These are phyloP conservation scores for Pristis pectinata DNA, from an alignment of 2,797 vertebrate species.

Conservation along the genomic window DNA sequence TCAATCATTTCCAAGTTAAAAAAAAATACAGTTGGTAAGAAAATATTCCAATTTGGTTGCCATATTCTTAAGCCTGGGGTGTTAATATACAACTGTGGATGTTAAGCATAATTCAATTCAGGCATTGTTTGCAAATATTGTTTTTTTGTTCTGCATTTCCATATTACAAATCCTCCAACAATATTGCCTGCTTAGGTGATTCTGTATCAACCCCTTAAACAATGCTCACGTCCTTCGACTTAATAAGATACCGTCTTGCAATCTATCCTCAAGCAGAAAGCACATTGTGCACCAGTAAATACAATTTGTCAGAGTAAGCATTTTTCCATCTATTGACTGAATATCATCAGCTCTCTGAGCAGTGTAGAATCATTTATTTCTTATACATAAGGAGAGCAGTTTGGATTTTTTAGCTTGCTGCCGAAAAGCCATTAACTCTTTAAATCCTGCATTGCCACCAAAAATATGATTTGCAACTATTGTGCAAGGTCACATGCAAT, in stretches of 20 bases:
- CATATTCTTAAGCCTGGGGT: constrained; percentile 20
- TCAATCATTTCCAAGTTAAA: constrained; percentile 33
- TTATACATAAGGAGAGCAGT: not conserved
- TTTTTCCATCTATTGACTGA: constrained; percentile 9
- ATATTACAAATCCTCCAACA: not conserved
- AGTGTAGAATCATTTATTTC: not conserved
- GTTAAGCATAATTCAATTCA: constrained; percentile 13
- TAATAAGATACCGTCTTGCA: not conserved
- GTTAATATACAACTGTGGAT: constrained; percentile 22
- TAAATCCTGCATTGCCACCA: not conserved
- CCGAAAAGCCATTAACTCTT: constrained; percentile 18
- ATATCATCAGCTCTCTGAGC: not conserved
- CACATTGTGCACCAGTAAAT: constrained; percentile 17
- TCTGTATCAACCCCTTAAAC: not conserved
- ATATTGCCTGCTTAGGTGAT: constrained; percentile 2
- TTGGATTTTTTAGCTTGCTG: not conserved
- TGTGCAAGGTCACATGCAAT: not conserved
- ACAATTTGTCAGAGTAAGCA: constrained; percentile 3
- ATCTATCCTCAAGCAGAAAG: constrained; percentile 1
- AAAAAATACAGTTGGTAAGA: constrained; percentile 27
- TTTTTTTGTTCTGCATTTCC: constrained; percentile 15
- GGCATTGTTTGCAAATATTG: constrained; percentile 33
- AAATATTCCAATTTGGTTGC: constrained; percentile 32
- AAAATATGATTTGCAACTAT: not conserved
- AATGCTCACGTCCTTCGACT: not conserved